Percentiles rank a stretch among this genome's conserved stretches.
phyloP scores from a whole-genome alignment of 2,888 invertebrate species.

The Ceratothoa steindachneri region DNA sequence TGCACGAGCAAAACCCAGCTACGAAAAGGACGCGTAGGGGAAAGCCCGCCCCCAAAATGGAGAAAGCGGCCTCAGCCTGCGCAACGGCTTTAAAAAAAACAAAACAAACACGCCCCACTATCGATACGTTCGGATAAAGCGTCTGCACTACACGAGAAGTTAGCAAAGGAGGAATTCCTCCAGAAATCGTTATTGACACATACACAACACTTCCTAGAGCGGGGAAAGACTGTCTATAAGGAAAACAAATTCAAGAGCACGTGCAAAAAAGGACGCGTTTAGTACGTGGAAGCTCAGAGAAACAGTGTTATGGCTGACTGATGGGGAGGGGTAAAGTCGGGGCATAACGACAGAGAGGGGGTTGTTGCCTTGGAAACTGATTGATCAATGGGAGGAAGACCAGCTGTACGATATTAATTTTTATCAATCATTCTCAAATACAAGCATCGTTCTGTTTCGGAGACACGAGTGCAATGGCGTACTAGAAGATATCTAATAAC shows the following conservation, averaged over 20 bases:
- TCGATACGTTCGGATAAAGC: neutral
- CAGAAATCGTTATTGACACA: neutral
- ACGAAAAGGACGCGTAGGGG: slow-evolving; percentile 3
- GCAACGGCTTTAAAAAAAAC: slow-evolving; percentile 10
- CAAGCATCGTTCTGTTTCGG: too few relatives aligned
- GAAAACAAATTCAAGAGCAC: neutral
- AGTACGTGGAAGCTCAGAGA: neutral
- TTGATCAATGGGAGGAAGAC: slow-evolving; percentile 40
- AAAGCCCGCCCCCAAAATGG: neutral
- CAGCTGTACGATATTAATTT: neutral
- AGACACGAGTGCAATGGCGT: too few relatives aligned
- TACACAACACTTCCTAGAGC: neutral
- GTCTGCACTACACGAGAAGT: neutral
- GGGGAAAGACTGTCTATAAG: neutral
- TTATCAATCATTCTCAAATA: too few relatives aligned
- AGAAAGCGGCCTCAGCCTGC: neutral
- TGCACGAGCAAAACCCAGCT: slow-evolving; percentile 5
- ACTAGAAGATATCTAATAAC: too few relatives aligned
- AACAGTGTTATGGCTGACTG: slow-evolving; percentile 17
- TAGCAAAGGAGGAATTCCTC: neutral
- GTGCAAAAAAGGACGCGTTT: slow-evolving; percentile 8
- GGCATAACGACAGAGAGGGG: slow-evolving; percentile 11
- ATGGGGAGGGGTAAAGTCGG: slow-evolving; percentile 4
- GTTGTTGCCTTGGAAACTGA: slow-evolving; percentile 39
- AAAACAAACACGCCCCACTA: slow-evolving; percentile 8